Base-by-base conservation (phyloP, 2,888 invertebrate genomes). In the Platycnemis pennipes region DNA sequence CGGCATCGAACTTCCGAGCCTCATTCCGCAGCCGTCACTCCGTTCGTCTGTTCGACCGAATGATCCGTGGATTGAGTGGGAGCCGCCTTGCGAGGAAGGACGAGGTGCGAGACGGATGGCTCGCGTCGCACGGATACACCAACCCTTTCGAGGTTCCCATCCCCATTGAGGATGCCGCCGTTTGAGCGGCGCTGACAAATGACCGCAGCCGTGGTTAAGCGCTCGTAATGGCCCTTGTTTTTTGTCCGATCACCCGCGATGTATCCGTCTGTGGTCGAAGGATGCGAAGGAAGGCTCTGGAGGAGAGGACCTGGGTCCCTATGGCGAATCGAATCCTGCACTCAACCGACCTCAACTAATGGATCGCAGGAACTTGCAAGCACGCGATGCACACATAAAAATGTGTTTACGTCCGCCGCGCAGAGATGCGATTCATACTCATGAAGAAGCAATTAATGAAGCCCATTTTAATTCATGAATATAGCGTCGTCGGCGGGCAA, bases 181-280 rank as follows among this genome's bases (percentile, higher is more conserved):
- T 44, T 26, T n/a, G 91, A 88, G 46, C 26, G 13, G 77, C 37
- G 16, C 22, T 69, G 91, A 91, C 91, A 69, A 91, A 91, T 91
- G 91, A 37, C 22, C 26, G 37, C 31, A 37, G 37, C 37, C 77
- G 77, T 13, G 37, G 8, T 37, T 77, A 77, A 37, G 37, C 13
- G 77, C 0, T 13, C 13, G 4, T 77, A 77, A 77, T 77, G 31
- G 77, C 77, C 77, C 77, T 13, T 37, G 77, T 37, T 31, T 77
- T 77, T 77, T 13, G 11, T 37, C 77, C 77, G n/a, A 77, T 77
- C 77, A 37, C 77, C 31, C 77, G 31, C 13, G 37, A 77, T 77
- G 77, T 31, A 63, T 63, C 63, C 63, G 2, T 26, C 63, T n/a
- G 8, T 26, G 26, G 26, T 2, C 22, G n/a, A 63, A 63, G 49